Conservation (phyloP, 2,113 vertebrate genomes). For the Calypte anna region DNA sequence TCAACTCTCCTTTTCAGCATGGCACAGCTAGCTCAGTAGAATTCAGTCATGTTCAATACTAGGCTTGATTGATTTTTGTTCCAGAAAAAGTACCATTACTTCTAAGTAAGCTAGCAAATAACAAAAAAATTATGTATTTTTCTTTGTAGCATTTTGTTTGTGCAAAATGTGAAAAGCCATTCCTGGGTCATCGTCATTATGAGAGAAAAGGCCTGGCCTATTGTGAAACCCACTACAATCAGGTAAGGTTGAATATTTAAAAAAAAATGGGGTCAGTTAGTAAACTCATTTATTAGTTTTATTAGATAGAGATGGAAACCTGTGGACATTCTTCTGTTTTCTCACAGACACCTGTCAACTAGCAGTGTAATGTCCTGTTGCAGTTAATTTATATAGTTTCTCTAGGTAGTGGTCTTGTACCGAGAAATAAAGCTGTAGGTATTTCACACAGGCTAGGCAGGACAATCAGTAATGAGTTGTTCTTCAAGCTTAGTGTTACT, state of each 20-base stretch:
- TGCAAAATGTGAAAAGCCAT: conserved; percentile 99
- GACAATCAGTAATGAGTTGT: not conserved
- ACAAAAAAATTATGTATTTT: not conserved
- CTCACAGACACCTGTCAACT: not conserved
- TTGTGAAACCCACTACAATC: conserved; percentile 98
- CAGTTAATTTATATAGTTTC: not conserved
- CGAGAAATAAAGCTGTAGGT: not conserved
- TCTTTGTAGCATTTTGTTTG: conserved; percentile 98
- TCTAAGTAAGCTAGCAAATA: not conserved
- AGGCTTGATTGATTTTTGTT: not conserved
- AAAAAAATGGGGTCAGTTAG: not conserved
- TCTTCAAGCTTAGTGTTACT: not conserved
- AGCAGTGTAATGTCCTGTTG: not conserved
- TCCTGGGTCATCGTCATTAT: conserved; percentile 97
- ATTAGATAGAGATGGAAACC: not conserved
- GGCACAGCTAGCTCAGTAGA: not conserved
- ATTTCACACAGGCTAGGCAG: not conserved
- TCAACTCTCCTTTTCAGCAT: not conserved
- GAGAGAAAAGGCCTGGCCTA: conserved; percentile 96
- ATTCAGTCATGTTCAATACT: not conserved
- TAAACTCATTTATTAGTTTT: not conserved
- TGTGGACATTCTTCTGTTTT: not conserved
- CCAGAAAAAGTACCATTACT: not conserved
- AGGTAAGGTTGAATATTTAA: conserved; percentile 78
- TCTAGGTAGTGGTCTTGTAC: not conserved